These are phyloP conservation scores for Hippoglossus stenolepis DNA, from an alignment of 2,113 vertebrate species.

Conservation along the genomic window DNA sequence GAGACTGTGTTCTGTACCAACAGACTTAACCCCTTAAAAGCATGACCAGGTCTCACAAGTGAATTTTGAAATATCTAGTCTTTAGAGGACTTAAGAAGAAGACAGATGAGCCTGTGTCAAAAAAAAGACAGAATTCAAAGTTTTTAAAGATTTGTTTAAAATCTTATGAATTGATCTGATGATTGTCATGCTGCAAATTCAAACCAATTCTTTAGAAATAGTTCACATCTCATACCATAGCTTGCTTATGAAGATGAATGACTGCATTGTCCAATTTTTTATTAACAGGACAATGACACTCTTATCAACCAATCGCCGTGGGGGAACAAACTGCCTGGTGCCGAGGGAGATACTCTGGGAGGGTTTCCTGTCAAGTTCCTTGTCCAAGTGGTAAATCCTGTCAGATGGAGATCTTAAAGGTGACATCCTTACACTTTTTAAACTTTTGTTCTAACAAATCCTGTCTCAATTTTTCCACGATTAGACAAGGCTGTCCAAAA, in stretches of 20 bases:
- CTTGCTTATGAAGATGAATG: neutral
- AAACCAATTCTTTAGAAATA: neutral
- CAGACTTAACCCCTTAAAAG: too few species aligned
- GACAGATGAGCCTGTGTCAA: neutral
- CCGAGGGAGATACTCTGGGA: slow-evolving; percentile 94
- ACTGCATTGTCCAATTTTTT: neutral
- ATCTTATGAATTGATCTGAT: neutral
- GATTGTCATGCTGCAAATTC: neutral
- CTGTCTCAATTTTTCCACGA: slow-evolving; percentile 39
- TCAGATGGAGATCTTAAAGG: slow-evolving; percentile 5
- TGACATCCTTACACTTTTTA: neutral
- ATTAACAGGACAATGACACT: slow-evolving; percentile 90
- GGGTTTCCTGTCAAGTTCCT: slow-evolving; percentile 99
- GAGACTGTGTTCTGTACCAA: too few species aligned
- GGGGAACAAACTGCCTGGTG: slow-evolving; percentile 91
- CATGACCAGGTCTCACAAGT: too few species aligned
- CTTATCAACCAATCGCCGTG: slow-evolving; percentile 94
- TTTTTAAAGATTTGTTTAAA: neutral
- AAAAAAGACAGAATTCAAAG: neutral
- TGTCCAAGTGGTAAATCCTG: slow-evolving; percentile 94
- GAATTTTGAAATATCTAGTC: too few species aligned
- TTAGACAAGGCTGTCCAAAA: slow-evolving; percentile 97
- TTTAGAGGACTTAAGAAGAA: too few species aligned
- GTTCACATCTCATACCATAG: neutral
- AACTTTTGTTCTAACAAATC: neutral